Evolutionary conservation across 1,140 invertebrate genomes (phyloP), one percentile per base, ranked within the genome.

Genomic region (Saccostrea cuccullata): DNA sequence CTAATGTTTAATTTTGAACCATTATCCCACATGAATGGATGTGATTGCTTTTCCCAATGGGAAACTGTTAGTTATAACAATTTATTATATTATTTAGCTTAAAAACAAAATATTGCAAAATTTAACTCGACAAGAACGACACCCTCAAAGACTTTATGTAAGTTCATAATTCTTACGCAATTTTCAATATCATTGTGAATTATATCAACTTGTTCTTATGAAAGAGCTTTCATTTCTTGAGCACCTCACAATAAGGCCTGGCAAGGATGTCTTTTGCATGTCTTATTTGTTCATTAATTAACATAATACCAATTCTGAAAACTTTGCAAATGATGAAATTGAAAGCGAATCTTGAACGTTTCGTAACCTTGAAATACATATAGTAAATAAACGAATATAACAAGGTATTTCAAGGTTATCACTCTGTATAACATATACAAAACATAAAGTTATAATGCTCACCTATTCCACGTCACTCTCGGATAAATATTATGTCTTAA

Each of bases 311-410:
- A 60, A 60, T 15, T 20, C 47, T 2, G 58, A 60, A 12, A 60
- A 64, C n/a, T 64, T 20, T 20, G 15, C 58, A 64, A 64, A 15
- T 77, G 26, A 77, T 30, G 26, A 36, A 36, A 36, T 2, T 36
- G 30, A 77, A 30, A 26, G 30, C 30, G 15, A 36, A 20, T 67
- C 13, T 26, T 30, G 30, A 26, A 17, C 11, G 70, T 77, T 77
- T 77, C 70, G 70, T 77, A 77, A 77, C 70, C 70, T 77, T 77
- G 70, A 77, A 36, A 30, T 15, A 15, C 30, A 12, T 77, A 30
- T 6, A 36, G 26, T 6, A 11, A 13, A 2, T 30, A 77, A 77
- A 4, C 23, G 26, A 77, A 36, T 26, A 77, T 30, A 3, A 15
- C 13, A 64, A 8, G 1, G 58, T n/a, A 64, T 20, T 64, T n/a